phyloP scores from a whole-genome alignment of 2,888 invertebrate genomes.

The Cryptocephalus moraei region DNA sequence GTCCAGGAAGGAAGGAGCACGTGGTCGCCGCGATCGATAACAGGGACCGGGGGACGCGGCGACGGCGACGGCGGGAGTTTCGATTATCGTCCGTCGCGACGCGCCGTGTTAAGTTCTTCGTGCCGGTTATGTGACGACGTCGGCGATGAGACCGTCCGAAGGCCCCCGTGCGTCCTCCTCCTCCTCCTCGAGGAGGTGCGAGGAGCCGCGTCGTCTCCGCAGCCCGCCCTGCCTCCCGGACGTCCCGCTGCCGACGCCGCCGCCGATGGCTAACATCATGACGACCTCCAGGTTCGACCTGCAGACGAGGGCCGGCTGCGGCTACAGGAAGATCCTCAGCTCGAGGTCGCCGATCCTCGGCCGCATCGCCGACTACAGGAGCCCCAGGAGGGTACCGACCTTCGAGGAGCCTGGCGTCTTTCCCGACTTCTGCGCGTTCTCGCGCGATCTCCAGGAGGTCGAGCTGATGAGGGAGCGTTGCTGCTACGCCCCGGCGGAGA shows the following conservation, averaged over 20 bases:
- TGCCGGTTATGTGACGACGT: background rate
- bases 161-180: background rate
- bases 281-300: slow-evolving; percentile 33
- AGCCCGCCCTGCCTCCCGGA: slow-evolving; percentile 28
- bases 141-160: background rate
- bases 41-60: no score
- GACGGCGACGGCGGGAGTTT: no score
- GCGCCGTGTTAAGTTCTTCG: background rate
- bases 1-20: no score
- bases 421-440: slow-evolving; percentile 22
- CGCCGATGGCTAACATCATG: slow-evolving; percentile 37
- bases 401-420: background rate
- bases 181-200: slow-evolving; percentile 10
- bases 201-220: background rate
- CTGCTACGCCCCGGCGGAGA: slow-evolving; percentile 14
- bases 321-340: slow-evolving; percentile 29
- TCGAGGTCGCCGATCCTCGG: slow-evolving; percentile 24
- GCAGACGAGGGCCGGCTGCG: slow-evolving; percentile 27
- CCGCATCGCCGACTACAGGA: slow-evolving; percentile 9
- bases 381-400: slow-evolving; percentile 1
- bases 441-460: slow-evolving; percentile 33
- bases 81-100: background rate
- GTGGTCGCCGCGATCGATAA: no score
- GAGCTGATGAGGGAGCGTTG: slow-evolving; percentile 23
- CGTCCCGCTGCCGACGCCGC: slow-evolving; percentile 34